Evolutionary conservation across 2,113 vertebrate species (phyloP).

Genomic region (Eudyptes chrysolophus): DNA sequence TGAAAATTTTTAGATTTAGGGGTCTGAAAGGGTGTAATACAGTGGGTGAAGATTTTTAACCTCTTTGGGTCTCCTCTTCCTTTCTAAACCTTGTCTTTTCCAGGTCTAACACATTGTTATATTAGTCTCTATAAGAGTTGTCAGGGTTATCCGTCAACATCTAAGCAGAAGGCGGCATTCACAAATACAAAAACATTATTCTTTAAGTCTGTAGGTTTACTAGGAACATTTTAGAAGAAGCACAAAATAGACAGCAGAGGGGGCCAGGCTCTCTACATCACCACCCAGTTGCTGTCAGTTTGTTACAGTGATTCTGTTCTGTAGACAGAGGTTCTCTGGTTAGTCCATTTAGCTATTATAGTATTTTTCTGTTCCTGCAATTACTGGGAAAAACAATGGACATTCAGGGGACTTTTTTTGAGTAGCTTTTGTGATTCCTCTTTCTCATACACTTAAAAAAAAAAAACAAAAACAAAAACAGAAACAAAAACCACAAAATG

Average conservation of each 20-base stretch:
- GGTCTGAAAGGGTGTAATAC: background rate
- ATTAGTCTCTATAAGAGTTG: background rate
- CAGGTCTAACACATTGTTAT: background rate
- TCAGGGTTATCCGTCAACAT: background rate
- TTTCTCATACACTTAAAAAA: background rate
- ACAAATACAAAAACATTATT: background rate
- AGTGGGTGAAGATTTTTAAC: background rate
- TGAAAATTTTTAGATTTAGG: background rate
- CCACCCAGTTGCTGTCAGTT: conserved; percentile 27
- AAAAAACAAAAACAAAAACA: no score
- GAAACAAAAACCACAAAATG: background rate
- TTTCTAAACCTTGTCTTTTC: background rate
- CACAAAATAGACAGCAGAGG: conserved; percentile 68
- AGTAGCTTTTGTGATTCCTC: background rate
- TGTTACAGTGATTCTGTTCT: conserved; percentile 23
- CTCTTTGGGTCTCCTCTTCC: background rate
- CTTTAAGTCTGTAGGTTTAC: background rate
- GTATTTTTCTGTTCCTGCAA: background rate
- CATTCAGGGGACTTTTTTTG: background rate
- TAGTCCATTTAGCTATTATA: conserved; percentile 9
- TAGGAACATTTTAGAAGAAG: conserved; percentile 15
- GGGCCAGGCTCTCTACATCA: conserved; percentile 67
- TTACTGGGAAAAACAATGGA: background rate
- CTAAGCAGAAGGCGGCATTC: background rate
- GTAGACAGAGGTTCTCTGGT: conserved; percentile 8